Evolutionary conservation across 1,140 invertebrate species (phyloP).

Genomic region (Melitaea cinxia): DNA sequence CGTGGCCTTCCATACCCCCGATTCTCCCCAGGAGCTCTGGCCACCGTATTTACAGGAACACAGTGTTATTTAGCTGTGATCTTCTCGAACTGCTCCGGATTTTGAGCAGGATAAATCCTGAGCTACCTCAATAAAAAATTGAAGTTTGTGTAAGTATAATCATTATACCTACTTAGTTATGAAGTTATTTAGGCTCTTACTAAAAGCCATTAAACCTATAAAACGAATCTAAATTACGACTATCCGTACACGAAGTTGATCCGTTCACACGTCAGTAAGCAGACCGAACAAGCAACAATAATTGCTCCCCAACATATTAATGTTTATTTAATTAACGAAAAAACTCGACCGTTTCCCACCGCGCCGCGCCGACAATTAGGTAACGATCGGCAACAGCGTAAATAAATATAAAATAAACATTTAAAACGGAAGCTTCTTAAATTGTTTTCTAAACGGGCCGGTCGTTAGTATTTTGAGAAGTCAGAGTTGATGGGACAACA

Average conservation of each 20-base stretch:
- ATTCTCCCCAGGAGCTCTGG: no score
- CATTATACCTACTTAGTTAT: no score
- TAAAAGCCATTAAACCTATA: no score
- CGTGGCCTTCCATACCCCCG: no score
- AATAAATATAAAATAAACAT: slow-evolving; percentile 52
- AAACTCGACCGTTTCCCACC: slow-evolving; percentile 48
- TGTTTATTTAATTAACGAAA: slow-evolving; percentile 67
- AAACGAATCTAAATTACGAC: no score
- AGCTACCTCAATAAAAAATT: no score
- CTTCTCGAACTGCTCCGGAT: no score
- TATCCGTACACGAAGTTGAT: background rate
- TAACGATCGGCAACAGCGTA: slow-evolving; percentile 53
- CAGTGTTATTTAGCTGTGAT: no score
- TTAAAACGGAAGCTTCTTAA: slow-evolving; percentile 65
- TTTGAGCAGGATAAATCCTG: no score
- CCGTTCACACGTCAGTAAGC: slow-evolving; percentile 32
- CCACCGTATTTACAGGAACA: no score
- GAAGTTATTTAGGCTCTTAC: no score
- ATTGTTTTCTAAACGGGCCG: slow-evolving; percentile 62
- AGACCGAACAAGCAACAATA: slow-evolving; percentile 35
- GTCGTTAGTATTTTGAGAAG: slow-evolving; percentile 37
- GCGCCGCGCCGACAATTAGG: slow-evolving; percentile 54
- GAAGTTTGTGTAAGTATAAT: no score
- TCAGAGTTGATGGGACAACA: slow-evolving; percentile 36
- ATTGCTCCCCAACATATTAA: slow-evolving; percentile 53